Percentiles rank a stretch among this genome's conserved stretches.
Evolutionary conservation across 2,113 vertebrate species (phyloP).

Genomic region (Mastomys coucha): DNA sequence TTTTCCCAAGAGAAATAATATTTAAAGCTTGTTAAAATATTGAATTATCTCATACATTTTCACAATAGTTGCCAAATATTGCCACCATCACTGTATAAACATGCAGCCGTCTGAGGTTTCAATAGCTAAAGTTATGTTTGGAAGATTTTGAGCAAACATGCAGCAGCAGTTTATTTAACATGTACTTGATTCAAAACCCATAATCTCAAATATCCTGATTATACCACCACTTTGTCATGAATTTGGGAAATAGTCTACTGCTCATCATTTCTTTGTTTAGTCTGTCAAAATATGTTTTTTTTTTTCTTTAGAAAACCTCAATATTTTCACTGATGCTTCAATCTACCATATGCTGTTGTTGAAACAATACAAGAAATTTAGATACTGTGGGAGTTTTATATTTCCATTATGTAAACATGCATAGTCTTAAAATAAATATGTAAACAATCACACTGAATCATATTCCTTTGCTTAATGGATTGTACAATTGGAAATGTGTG

Average conservation of each 20-base stretch:
- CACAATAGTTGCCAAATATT: not conserved
- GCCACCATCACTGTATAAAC: not conserved
- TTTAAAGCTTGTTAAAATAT: not conserved
- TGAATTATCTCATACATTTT: not conserved
- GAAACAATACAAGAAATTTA: not conserved
- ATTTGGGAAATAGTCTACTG: not conserved
- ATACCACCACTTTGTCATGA: not conserved
- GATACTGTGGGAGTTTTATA: not conserved
- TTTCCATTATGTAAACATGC: not conserved
- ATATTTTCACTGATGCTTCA: not conserved
- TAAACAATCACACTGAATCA: not conserved
- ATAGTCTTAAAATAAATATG: not conserved
- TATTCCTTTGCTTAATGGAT: not conserved
- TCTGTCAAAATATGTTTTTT: not conserved
- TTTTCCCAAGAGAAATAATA: not conserved
- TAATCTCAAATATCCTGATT: not conserved
- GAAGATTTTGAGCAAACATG: not conserved
- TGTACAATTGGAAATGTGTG: not conserved
- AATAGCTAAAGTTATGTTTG: not conserved
- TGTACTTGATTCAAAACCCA: not conserved
- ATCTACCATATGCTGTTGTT: not conserved
- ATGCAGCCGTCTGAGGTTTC: too few species aligned
- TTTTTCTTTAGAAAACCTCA: not conserved
- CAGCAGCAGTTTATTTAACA: not conserved
- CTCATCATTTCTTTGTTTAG: not conserved